These are phyloP conservation scores for Jaculus jaculus DNA, from an alignment of 2,113 vertebrate species.

Conservation along the genomic window DNA sequence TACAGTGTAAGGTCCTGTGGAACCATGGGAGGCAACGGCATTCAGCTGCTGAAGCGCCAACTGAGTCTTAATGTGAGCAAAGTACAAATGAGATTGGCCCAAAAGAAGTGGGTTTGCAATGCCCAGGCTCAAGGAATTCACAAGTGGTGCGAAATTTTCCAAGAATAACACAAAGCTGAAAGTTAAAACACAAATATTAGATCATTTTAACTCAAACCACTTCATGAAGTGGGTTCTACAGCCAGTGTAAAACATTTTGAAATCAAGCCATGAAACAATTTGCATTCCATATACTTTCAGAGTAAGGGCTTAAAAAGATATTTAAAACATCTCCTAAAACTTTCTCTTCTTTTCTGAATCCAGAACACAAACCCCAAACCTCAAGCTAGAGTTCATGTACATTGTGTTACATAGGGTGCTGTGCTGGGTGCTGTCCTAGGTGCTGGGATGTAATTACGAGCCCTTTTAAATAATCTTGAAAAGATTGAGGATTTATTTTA, in stretches of 20 bases:
- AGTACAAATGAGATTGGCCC: conserved; percentile 91
- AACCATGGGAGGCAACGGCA: conserved; percentile 81
- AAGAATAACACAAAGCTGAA: conserved; percentile 95
- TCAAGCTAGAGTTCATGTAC: conserved; percentile 69
- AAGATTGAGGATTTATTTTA: conserved; percentile 60
- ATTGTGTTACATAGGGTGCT: conserved; percentile 14
- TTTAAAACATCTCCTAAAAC: conserved; percentile 53
- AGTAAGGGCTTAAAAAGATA: conserved; percentile 51
- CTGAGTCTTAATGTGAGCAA: conserved; percentile 93
- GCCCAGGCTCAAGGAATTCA: conserved; percentile 90
- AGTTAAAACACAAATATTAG: conserved; percentile 95
- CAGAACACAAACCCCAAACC: conserved; percentile 74
- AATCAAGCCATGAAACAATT: conserved; percentile 75
- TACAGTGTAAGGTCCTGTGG: conserved; percentile 86
- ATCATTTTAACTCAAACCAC: conserved; percentile 85
- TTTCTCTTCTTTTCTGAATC: conserved; percentile 66
- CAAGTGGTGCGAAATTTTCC: conserved; percentile 92
- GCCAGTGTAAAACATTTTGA: conserved; percentile 80
- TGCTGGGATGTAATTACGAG: conserved; percentile 55
- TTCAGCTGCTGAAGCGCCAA: conserved; percentile 90
- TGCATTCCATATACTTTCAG: conserved; percentile 64
- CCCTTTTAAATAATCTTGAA: conserved; percentile 62
- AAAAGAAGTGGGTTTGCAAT: conserved; percentile 89
- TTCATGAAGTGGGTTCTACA: conserved; percentile 79
- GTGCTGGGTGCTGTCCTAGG: conserved; percentile 71